Percentiles rank a stretch among this genome's conserved stretches.
These are phyloP conservation scores for Oreortyx pictus DNA, from an alignment of 2,797 vertebrate genomes.

Conservation along the genomic window DNA sequence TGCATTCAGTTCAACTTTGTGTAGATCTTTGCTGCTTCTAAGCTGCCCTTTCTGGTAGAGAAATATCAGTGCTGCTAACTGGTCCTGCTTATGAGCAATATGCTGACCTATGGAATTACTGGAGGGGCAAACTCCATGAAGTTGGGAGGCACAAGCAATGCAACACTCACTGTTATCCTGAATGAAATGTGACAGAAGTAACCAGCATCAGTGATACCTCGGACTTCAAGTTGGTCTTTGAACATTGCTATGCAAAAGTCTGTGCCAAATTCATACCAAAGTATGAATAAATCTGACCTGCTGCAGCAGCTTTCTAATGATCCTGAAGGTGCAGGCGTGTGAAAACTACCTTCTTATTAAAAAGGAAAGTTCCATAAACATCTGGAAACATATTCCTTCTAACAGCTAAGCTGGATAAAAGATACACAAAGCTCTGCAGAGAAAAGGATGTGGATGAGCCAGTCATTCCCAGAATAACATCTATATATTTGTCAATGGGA, in stretches of 20 bases:
- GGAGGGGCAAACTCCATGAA: not conserved
- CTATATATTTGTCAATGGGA: not conserved
- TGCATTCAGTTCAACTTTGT: not conserved
- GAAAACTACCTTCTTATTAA: not conserved
- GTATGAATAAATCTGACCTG: not conserved
- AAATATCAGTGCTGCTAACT: not conserved
- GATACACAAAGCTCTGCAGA: not conserved
- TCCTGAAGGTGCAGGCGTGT: not conserved
- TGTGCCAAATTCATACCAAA: not conserved
- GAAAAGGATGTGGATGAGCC: not conserved
- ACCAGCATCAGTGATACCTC: not conserved
- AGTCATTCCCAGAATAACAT: not conserved
- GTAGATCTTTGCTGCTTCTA: not conserved
- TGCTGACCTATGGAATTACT: not conserved
- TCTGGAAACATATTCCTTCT: not conserved
- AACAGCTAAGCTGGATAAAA: not conserved
- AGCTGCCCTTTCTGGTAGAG: not conserved
- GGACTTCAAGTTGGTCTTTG: not conserved
- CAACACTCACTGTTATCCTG: not conserved
- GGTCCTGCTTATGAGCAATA: not conserved
- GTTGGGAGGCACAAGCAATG: not conserved
- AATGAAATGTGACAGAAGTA: not conserved
- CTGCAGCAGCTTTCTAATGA: not conserved
- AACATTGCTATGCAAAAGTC: accelerated
- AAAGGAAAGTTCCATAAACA: not conserved